These are phyloP conservation scores for Melieria crassipennis DNA, from an alignment of 2,888 invertebrate species.

Conservation along the genomic window DNA sequence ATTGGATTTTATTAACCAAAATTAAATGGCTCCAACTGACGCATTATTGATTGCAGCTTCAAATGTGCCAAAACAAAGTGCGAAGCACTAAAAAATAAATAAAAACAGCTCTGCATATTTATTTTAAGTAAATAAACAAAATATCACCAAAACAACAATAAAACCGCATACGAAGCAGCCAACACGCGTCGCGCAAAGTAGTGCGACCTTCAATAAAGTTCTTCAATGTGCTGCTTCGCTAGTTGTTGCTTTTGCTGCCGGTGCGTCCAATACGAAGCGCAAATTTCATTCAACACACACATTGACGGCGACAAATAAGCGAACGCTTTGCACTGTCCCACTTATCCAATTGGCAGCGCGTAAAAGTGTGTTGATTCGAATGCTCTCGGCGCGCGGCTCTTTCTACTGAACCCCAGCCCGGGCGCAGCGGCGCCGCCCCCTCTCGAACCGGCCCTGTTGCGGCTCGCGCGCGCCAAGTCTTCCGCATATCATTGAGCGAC, in stretches of 20 bases:
- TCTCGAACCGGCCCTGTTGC: too few species aligned
- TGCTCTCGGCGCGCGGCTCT: not conserved
- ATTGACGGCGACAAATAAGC: not conserved
- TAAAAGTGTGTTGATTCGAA: too few species aligned
- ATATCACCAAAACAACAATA: not conserved
- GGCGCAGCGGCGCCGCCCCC: too few species aligned
- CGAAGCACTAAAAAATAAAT: too few species aligned
- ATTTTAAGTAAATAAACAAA: not conserved
- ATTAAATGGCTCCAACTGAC: not conserved
- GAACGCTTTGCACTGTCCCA: not conserved
- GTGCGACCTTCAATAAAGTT: conserved; percentile 10
- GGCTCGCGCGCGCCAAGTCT: not conserved
- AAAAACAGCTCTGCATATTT: too few species aligned
- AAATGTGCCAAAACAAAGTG: not conserved
- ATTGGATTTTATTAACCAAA: not conserved
- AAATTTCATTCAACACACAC: too few species aligned
- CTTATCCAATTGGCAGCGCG: not conserved
- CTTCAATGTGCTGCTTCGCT: not conserved
- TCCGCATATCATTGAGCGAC: conserved; percentile 13
- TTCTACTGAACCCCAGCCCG: too few species aligned
- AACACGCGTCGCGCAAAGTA: not conserved
- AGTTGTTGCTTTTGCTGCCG: not conserved
- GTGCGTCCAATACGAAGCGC: too few species aligned
- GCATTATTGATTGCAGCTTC: not conserved
- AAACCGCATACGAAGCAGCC: not conserved